Percentiles rank a stretch among this genome's conserved stretches.
Evolutionary conservation across 2,113 vertebrate genomes (phyloP).

Genomic region (Cricetomys ansorgei): DNA sequence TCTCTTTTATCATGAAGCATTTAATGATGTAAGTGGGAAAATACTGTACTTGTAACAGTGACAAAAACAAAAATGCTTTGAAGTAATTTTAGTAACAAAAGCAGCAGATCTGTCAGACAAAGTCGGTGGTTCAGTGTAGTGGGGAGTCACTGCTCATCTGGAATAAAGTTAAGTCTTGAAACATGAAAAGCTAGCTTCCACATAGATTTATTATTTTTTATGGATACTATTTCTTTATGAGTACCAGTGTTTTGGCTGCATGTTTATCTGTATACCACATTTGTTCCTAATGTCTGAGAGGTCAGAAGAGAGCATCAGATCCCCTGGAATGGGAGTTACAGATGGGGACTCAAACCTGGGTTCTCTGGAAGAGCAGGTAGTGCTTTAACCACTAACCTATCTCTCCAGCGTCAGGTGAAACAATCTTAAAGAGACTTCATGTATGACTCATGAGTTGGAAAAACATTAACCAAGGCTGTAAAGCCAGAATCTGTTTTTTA

Average conservation of each 20-base stretch:
- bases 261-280: not conserved
- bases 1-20: conserved; percentile 15
- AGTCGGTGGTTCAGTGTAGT: not conserved
- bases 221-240: not conserved
- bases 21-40: conserved; percentile 4
- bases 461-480: conserved; percentile 14
- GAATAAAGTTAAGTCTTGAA: conserved; percentile 3
- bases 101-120: conserved; percentile 21
- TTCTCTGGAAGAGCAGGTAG: not conserved
- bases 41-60: not conserved
- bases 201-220: not conserved
- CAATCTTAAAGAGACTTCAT: conserved; percentile 40
- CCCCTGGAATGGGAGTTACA: not conserved
- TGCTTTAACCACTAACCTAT: not conserved
- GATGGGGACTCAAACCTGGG: not conserved
- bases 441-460: not conserved
- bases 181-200: conserved; percentile 31
- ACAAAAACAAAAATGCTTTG: conserved; percentile 20
- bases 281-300: not conserved
- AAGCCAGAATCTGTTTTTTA: not conserved
- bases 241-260: not conserved
- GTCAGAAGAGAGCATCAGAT: not conserved
- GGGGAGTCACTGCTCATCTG: not conserved
- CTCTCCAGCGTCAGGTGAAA: conserved; percentile 15
- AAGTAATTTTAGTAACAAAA: conserved; percentile 59